Evolutionary conservation across 2,797 vertebrate genomes (phyloP).

Genomic region (Simalia tracyae): DNA sequence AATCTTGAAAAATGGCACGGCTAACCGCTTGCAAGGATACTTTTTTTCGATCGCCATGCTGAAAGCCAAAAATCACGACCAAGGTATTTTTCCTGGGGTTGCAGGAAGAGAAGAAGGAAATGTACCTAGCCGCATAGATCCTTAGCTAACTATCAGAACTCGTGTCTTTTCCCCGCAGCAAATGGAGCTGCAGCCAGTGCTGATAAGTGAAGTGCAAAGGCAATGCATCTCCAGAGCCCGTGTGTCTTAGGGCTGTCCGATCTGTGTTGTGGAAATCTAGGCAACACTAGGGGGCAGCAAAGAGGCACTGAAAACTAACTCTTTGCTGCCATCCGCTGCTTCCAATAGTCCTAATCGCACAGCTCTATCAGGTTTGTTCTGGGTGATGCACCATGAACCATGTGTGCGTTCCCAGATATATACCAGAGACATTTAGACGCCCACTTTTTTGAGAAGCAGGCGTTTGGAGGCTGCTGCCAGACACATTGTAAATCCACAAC

Average conservation of each 20-base stretch:
- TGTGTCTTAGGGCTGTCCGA: not conserved
- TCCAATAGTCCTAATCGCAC: not conserved
- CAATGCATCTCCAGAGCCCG: not conserved
- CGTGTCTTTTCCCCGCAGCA: not conserved
- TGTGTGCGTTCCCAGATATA: not conserved
- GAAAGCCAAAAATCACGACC: not conserved
- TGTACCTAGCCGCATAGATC: not conserved
- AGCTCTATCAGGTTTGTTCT: not conserved
- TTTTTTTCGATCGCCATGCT: not conserved
- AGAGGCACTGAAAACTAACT: not conserved
- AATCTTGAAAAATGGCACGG: not conserved
- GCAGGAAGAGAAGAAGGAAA: not conserved
- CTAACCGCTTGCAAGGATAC: not conserved
- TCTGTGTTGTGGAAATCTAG: not conserved
- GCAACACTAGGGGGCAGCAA: not conserved
- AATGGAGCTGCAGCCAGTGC: not conserved
- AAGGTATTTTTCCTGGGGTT: not conserved
- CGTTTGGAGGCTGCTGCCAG: not conserved
- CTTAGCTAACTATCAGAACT: not conserved
- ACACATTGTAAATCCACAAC: conserved; percentile 22
- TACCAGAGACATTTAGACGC: not conserved
- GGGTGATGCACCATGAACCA: not conserved
- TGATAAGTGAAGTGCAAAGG: not conserved
- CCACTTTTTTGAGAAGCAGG: not conserved
- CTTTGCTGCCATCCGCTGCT: not conserved